These are phyloP conservation scores for Plectropomus leopardus DNA, from an alignment of 2,113 vertebrate genomes.

Conservation along the genomic window DNA sequence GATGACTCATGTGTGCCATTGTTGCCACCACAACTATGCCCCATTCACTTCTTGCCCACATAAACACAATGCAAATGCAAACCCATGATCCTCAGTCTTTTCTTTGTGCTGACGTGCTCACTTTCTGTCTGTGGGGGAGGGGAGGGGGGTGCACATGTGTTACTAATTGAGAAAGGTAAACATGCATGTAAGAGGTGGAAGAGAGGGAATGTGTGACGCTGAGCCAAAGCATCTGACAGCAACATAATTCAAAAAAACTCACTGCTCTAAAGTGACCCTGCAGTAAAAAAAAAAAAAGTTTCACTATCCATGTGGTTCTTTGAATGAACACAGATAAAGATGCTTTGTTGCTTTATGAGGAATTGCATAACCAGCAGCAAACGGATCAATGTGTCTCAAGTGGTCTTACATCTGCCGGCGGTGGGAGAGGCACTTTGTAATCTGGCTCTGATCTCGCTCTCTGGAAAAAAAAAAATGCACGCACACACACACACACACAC, in stretches of 20 bases:
- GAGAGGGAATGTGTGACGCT: not conserved
- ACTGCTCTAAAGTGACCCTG: not conserved
- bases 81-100: not conserved
- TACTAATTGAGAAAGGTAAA: constrained; percentile 45
- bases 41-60: constrained; percentile 33
- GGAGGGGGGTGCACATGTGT: constrained; percentile 64
- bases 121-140: too few relatives aligned
- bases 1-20: constrained; percentile 76
- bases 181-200: constrained; percentile 33
- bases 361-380: constrained; percentile 53
- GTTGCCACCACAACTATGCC: constrained; percentile 51
- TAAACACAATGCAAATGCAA: constrained; percentile 41
- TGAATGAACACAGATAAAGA: constrained; percentile 46
- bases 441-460: constrained; percentile 96
- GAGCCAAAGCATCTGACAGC: constrained; percentile 41
- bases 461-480: constrained; percentile 86
- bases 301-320: not conserved
- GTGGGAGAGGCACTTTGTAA: constrained; percentile 96
- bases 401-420: constrained; percentile 92
- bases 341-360: constrained; percentile 56
- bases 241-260: constrained; percentile 33
- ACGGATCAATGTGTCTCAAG: constrained; percentile 44
- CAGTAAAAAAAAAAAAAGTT: constrained; percentile 3
- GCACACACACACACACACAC: constrained; percentile 23
- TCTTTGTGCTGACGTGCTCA: constrained; percentile 14